Percentiles rank a stretch among this genome's conserved stretches.
Conservation (phyloP, 2,888 invertebrate species). For the Aporophyla lueneburgensis region DNA sequence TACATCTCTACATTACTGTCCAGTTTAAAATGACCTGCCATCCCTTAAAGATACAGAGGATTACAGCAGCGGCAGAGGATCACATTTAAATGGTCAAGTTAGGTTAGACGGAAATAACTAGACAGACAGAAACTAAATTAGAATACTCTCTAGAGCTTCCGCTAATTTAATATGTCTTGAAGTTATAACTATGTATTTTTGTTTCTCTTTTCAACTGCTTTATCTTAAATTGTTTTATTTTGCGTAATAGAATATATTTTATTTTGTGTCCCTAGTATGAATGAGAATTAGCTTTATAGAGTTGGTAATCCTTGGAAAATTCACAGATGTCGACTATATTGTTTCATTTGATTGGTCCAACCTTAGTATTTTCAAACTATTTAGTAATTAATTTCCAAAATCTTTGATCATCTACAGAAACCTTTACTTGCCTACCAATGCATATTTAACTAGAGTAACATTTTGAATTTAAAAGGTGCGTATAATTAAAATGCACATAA, state of each 20-base stretch:
- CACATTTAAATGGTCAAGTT: conserved; percentile 76
- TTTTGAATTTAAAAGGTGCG: neutral
- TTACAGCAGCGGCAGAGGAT: conserved; percentile 72
- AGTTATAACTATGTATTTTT: conserved; percentile 54
- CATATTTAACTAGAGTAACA: neutral
- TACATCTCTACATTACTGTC: conserved; percentile 77
- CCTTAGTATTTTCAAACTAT: neutral
- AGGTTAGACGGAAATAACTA: conserved; percentile 86
- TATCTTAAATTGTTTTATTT: neutral
- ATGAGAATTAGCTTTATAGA: neutral
- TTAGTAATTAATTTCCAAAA: neutral
- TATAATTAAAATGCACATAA: conserved; percentile 51
- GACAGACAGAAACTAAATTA: conserved; percentile 86
- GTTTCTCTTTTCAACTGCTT: conserved; percentile 15
- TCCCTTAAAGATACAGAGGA: conserved; percentile 65
- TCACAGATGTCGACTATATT: neutral
- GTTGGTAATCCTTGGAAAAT: neutral
- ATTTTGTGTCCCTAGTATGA: too few relatives aligned
- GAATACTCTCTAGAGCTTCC: conserved; percentile 85
- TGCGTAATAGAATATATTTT: neutral
- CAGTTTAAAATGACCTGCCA: conserved; percentile 76
- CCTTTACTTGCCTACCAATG: neutral
- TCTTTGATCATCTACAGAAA: neutral
- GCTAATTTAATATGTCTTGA: conserved; percentile 75
- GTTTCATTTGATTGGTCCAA: neutral